phyloP scores from a whole-genome alignment of 2,113 vertebrate genomes.

The Acrocephalus arundinaceus region DNA sequence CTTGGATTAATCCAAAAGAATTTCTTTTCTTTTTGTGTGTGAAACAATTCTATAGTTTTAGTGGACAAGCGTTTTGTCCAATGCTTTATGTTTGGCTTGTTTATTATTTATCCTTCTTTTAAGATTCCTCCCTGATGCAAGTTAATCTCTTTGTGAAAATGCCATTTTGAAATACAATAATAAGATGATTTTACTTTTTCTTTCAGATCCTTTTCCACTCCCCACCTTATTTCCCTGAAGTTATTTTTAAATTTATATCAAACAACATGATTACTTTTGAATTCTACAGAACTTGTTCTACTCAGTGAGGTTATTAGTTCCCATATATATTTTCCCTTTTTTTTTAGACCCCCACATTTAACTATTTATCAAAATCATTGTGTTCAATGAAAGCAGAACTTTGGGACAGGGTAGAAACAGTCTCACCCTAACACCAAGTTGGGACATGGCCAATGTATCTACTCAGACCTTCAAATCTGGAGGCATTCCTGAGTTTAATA shows the following conservation, averaged over 20 bases:
- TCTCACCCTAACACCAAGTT: not conserved
- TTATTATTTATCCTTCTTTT: not conserved
- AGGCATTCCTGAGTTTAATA: not conserved
- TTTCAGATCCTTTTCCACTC: not conserved
- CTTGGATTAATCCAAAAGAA: not conserved
- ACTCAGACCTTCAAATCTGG: not conserved
- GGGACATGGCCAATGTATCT: not conserved
- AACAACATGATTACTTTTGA: not conserved
- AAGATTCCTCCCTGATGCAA: not conserved
- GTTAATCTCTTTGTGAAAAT: slow-evolving; percentile 1
- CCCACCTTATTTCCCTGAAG: not conserved
- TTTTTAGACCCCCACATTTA: accelerated
- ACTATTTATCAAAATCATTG: not conserved
- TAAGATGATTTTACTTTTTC: not conserved
- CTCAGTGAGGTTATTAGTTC: not conserved
- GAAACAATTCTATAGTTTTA: not conserved
- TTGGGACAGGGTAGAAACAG: not conserved
- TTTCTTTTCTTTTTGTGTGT: not conserved
- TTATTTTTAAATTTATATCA: not conserved
- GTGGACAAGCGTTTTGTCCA: not conserved
- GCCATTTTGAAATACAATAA: not conserved
- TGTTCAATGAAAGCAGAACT: not conserved
- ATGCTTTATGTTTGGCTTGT: not conserved
- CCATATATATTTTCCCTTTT: not conserved
- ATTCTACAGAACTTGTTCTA: not conserved